Conservation (phyloP, 2,888 invertebrate genomes). For the Acleris holmiana region DNA sequence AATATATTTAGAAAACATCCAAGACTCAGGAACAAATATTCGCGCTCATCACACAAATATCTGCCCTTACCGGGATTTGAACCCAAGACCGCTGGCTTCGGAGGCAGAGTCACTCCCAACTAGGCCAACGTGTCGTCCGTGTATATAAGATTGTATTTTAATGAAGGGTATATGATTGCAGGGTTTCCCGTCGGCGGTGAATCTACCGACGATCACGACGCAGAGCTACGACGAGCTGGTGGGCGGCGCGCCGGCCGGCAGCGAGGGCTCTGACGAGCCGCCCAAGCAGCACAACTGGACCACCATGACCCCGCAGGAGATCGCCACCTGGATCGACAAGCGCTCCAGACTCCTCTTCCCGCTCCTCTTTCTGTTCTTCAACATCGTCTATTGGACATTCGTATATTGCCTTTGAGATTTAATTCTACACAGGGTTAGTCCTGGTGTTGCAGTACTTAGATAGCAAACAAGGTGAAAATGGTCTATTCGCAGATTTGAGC, state of each 20-base stretch:
- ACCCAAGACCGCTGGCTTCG: too few relatives aligned
- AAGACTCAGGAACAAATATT: too few relatives aligned
- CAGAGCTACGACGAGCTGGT: slow-evolving; percentile 87
- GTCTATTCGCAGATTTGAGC: too few relatives aligned
- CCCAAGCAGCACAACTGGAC: slow-evolving; percentile 86
- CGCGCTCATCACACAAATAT: too few relatives aligned
- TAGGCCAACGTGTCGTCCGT: too few relatives aligned
- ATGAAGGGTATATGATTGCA: slow-evolving; percentile 56
- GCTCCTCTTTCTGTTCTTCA: slow-evolving; percentile 90
- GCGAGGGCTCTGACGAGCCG: slow-evolving; percentile 69
- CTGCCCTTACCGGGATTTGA: too few relatives aligned
- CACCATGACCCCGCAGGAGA: slow-evolving; percentile 94
- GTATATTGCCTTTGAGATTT: slow-evolving; percentile 82
- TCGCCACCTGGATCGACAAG: slow-evolving; percentile 94
- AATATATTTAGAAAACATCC: too few relatives aligned
- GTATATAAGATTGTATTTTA: too few relatives aligned
- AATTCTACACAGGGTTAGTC: not conserved
- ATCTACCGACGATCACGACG: slow-evolving; percentile 88
- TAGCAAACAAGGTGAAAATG: too few relatives aligned
- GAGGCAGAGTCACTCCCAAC: too few relatives aligned
- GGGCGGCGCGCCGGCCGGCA: slow-evolving; percentile 54
- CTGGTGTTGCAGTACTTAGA: too few relatives aligned
- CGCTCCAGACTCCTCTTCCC: slow-evolving; percentile 92
- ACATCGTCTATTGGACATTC: slow-evolving; percentile 91
- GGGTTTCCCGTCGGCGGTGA: slow-evolving; percentile 87